Evolutionary conservation across 2,797 vertebrate species (phyloP).

Genomic region (Synanceia verrucosa): DNA sequence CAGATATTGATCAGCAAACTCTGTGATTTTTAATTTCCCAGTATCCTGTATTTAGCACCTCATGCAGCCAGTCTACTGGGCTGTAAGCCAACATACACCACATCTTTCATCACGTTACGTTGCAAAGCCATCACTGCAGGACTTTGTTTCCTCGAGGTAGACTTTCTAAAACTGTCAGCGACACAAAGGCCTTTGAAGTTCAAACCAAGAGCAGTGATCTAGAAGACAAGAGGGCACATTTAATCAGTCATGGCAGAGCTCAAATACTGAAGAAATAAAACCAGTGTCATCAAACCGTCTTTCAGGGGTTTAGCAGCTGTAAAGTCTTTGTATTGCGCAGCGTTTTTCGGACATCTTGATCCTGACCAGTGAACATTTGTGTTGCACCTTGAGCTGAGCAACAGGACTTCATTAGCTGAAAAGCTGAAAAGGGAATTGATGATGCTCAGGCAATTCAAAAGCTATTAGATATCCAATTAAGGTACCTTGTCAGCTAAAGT

Average conservation of each 20-base stretch:
- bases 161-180: conserved; percentile 40
- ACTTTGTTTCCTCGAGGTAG: conserved; percentile 29
- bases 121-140: conserved; percentile 14
- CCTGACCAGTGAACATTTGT: conserved; percentile 26
- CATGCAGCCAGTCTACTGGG: not conserved
- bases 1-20: not conserved
- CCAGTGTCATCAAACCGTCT: conserved; percentile 42
- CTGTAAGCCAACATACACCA: conserved; percentile 8
- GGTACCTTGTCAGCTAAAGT: conserved; percentile 31
- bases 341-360: conserved; percentile 52
- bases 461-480: conserved; percentile 62
- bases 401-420: conserved; percentile 23
- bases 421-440: conserved; percentile 41
- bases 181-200: conserved; percentile 64
- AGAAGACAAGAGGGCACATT: conserved; percentile 44
- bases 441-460: conserved; percentile 57
- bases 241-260: conserved; percentile 64
- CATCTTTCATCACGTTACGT: conserved; percentile 34
- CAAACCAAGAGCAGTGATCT: conserved; percentile 57
- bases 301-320: conserved; percentile 49
- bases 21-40: not conserved
- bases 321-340: conserved; percentile 30
- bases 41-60: not conserved
- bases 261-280: conserved; percentile 50
- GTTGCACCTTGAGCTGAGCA: conserved; percentile 7